Evolutionary conservation across 1,140 invertebrate genomes (phyloP).

Genomic region (Portunus trituberculatus): DNA sequence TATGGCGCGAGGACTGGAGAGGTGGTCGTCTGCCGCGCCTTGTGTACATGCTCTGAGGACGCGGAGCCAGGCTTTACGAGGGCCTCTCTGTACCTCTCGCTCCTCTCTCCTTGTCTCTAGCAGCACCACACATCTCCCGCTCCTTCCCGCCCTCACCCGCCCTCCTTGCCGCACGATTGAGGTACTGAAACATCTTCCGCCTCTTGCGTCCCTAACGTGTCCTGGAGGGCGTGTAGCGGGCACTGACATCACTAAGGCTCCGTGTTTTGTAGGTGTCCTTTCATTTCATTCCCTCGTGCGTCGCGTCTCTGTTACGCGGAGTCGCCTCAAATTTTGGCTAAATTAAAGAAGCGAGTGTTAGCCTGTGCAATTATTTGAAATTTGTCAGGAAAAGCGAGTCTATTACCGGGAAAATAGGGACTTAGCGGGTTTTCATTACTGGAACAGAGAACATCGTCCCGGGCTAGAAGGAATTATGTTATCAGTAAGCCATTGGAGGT

Average conservation of each 20-base stretch:
- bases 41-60: background rate
- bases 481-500: slow-evolving; percentile 2
- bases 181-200: background rate
- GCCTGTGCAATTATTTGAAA: background rate
- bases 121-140: background rate
- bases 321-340: background rate
- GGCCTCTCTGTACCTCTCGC: background rate
- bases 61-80: background rate
- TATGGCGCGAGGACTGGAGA: background rate
- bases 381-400: background rate
- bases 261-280: background rate
- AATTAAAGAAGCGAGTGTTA: background rate
- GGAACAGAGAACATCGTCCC: background rate
- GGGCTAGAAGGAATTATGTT: background rate
- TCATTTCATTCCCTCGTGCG: background rate
- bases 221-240: background rate
- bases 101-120: background rate
- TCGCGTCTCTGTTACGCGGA: background rate
- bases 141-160: background rate
- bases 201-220: background rate
- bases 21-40: background rate
- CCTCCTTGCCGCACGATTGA: background rate
- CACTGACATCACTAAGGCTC: background rate
- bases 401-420: background rate
- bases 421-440: background rate